Conservation (phyloP, 2,113 vertebrate genomes). For the Rutilus rutilus region DNA sequence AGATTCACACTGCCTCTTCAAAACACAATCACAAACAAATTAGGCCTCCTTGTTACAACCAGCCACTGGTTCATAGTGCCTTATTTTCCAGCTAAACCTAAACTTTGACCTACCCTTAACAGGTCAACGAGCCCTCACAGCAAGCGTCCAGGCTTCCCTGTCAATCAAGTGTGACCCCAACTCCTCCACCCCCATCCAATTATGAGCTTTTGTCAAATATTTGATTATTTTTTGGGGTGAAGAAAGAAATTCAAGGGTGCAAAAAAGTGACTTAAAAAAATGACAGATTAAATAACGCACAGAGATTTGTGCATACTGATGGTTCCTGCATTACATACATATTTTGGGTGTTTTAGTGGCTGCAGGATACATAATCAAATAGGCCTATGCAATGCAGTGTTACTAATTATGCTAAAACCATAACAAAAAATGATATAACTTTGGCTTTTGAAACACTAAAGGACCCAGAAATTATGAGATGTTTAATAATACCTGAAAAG, state of each 20-base stretch:
- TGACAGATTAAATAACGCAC: too few species aligned
- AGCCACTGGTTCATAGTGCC: background rate
- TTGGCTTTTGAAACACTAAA: background rate
- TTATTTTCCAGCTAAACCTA: constrained; percentile 56
- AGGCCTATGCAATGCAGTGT: too few species aligned
- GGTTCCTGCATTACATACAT: background rate
- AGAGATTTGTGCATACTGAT: too few species aligned
- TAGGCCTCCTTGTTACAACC: constrained; percentile 35
- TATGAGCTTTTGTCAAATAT: constrained; percentile 27
- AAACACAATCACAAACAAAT: constrained; percentile 41
- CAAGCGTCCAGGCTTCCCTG: constrained; percentile 62
- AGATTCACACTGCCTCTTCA: background rate
- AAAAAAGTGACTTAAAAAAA: background rate
- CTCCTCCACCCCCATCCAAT: constrained; percentile 35
- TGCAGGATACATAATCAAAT: too few species aligned
- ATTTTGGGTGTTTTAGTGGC: background rate
- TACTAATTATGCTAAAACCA: too few species aligned
- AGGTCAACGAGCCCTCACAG: constrained; percentile 63
- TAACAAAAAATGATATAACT: too few species aligned
- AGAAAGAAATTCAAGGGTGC: background rate
- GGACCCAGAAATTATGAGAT: background rate
- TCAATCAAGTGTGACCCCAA: constrained; percentile 60
- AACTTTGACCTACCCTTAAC: constrained; percentile 67
- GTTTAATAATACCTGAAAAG: background rate
- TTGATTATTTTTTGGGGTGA: constrained; percentile 20